Conservation (phyloP, 2,888 invertebrate species). For the Melieria picta region DNA sequence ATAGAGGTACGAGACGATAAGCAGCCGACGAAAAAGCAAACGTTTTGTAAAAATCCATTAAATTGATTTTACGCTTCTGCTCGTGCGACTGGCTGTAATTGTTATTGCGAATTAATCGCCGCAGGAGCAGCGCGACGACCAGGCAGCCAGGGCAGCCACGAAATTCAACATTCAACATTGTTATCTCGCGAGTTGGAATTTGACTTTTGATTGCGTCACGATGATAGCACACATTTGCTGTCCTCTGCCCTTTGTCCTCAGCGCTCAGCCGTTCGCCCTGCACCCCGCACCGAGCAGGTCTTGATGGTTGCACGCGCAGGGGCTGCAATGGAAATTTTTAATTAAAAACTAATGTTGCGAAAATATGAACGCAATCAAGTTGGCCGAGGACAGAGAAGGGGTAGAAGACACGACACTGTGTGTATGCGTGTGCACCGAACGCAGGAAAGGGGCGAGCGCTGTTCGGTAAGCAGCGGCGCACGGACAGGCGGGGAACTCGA, state of each 20-base stretch:
- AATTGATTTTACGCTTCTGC: neutral
- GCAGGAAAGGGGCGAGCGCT: slow-evolving; percentile 13
- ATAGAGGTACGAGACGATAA: no score
- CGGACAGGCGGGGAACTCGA: slow-evolving; percentile 22
- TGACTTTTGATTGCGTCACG: slow-evolving; percentile 23
- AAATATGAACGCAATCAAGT: slow-evolving; percentile 52
- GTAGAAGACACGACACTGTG: no score
- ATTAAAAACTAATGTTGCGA: slow-evolving; percentile 63
- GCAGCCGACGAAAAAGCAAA: no score
- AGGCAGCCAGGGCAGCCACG: neutral
- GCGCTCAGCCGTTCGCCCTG: no score
- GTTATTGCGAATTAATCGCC: neutral
- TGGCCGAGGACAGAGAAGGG: neutral
- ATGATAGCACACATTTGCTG: slow-evolving; percentile 25
- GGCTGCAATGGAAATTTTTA: slow-evolving; percentile 54
- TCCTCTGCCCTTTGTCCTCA: neutral
- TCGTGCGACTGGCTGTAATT: neutral
- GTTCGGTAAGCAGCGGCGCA: slow-evolving; percentile 14
- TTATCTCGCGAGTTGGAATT: neutral
- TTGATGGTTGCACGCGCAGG: slow-evolving; percentile 3
- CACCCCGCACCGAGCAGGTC: neutral
- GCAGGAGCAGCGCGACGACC: neutral
- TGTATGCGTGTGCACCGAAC: neutral
- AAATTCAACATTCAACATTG: neutral
- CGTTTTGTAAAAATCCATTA: neutral